phyloP scores from a whole-genome alignment of 2,113 vertebrate species.

The Saiga tatarica region DNA sequence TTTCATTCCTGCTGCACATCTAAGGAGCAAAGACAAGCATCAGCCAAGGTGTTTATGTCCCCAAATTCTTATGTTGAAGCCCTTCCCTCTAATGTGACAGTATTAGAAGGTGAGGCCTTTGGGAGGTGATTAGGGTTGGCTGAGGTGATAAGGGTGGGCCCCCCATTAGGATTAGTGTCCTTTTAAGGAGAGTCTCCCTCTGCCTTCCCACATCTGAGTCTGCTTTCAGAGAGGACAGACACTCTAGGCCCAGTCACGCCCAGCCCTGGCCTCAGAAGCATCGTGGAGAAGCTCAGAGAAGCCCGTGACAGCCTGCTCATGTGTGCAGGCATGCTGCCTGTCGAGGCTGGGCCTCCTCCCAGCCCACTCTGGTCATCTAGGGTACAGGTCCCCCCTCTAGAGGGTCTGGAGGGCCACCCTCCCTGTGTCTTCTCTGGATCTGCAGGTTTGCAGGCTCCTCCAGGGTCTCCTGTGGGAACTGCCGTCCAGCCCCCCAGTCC shows the following conservation, averaged over 20 bases:
- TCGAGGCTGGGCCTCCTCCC: accelerated
- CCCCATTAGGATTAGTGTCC: no score
- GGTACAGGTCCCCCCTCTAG: accelerated
- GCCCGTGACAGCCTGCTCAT: accelerated
- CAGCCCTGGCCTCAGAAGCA: not conserved
- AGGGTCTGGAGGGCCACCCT: not conserved
- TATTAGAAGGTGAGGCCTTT: not conserved
- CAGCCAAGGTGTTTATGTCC: not conserved
- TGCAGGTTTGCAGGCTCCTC: not conserved
- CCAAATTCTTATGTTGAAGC: not conserved
- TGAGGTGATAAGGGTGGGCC: not conserved
- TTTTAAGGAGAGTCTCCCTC: not conserved
- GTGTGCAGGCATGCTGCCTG: not conserved
- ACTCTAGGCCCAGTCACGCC: accelerated
- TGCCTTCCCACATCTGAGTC: not conserved
- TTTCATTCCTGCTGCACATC: not conserved
- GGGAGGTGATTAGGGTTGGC: not conserved
- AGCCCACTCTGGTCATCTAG: no score
- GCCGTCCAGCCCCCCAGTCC: accelerated
- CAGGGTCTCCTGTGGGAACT: accelerated
- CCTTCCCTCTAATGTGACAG: not conserved
- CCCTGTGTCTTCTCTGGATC: not conserved
- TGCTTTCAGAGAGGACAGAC: not conserved
- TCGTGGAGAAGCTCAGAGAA: accelerated
- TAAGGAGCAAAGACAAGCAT: not conserved